Evolutionary conservation across 2,888 invertebrate genomes (phyloP), one percentile per base, ranked within the genome.

Genomic region (Taphrorychus bicolor): DNA sequence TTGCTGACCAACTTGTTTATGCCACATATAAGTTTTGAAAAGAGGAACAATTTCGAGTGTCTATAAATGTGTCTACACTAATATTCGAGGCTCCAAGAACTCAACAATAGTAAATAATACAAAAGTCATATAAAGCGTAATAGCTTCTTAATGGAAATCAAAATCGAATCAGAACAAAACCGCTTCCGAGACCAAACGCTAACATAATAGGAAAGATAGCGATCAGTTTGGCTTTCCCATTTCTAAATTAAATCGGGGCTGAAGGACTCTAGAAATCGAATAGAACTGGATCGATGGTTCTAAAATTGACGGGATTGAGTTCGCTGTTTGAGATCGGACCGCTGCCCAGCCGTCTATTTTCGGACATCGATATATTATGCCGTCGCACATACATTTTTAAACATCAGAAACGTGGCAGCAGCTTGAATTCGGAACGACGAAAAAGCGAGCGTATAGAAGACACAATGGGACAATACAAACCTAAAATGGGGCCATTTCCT

Each of bases 191-290:
- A 60, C 60, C 51, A 60, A 60, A 45, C 45, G 60, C 64, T 52
- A 58, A 57, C 62, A 62, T 61, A 69, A 65, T 60, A 65, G 61
- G 54, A 69, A 60, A 65, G 69, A 69, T 69, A 69, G 69, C 69
- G 65, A 69, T 69, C 69, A 54, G 61, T 69, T 67, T 60, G 65
- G 69, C 58, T 69, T 69, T 65, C 54, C 69, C 65, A 69, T 69
- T 69, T 57, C 54, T 57, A 69, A 69, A 60, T 69, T 60, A 69
- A 69, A 56, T 53, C 52, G 24, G 41, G 59, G 32, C 64, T 64
- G 69, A 69, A 69, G 69, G 69, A 64, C 69, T 59, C 54, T 64
- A 60, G 69, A 64, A 69, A 69, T 69, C 69, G 59, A 69, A 69
- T 64, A 19, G 60, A 54, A 49, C 23, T 23, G 60, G 59, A 68